Conservation (phyloP, 92 coral and sea anemone species). For the Phymanthus crucifer region DNA sequence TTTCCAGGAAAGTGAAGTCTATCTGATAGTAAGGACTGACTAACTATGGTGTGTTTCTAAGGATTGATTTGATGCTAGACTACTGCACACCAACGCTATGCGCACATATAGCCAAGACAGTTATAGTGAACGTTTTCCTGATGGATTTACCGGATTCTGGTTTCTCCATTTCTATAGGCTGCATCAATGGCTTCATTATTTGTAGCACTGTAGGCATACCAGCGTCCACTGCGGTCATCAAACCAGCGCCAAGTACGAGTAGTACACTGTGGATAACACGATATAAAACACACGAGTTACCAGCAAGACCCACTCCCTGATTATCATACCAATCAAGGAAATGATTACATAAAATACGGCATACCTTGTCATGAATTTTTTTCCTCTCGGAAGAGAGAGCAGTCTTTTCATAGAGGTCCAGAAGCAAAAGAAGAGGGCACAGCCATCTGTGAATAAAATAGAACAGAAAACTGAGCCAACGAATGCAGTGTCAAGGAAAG, state of each 20-base stretch:
- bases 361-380: constrained; percentile 86
- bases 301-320: not conserved
- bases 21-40: too few relatives aligned
- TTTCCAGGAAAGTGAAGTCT: too few relatives aligned
- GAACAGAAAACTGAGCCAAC: not conserved
- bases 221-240: constrained; percentile 99
- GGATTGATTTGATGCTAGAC: too few relatives aligned
- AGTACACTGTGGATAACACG: constrained; percentile 55
- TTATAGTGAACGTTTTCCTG: not conserved
- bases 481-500: not conserved
- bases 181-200: constrained; percentile 85
- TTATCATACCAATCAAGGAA: too few relatives aligned
- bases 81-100: too few relatives aligned
- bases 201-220: constrained; percentile 91
- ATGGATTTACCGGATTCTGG: constrained; percentile 62
- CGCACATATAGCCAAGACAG: too few relatives aligned
- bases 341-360: not conserved
- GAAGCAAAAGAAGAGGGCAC: constrained; percentile 73
- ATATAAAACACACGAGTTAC: not conserved
- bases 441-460: constrained; percentile 68
- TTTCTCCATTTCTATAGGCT: constrained; percentile 88
- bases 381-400: constrained; percentile 81
- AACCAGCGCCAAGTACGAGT: constrained; percentile 97
- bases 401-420: constrained; percentile 90
- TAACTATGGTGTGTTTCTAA: too few relatives aligned